Evolutionary conservation across 2,113 vertebrate species (phyloP).

Genomic region (Porphyrio hochstetteri): DNA sequence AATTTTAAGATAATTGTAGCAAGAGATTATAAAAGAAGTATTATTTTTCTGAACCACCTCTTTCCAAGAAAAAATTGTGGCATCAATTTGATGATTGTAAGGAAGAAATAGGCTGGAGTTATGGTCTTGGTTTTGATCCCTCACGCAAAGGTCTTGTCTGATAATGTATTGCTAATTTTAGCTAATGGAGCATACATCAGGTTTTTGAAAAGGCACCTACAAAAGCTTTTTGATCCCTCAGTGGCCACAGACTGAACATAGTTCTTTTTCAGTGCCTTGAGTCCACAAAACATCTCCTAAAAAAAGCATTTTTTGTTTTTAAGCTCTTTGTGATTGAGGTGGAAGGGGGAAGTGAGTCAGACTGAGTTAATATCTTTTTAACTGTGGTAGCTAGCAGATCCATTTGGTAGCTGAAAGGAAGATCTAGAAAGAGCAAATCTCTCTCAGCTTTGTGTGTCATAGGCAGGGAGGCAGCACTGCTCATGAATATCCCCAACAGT

Average conservation of each 20-base stretch:
- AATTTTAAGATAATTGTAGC: not conserved
- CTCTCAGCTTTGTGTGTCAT: not conserved
- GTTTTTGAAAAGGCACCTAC: not conserved
- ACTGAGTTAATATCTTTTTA: not conserved
- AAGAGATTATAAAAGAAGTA: not conserved
- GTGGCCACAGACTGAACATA: not conserved
- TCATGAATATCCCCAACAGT: rapidly evolving
- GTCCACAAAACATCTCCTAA: not conserved
- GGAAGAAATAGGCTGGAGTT: not conserved
- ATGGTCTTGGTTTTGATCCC: not conserved
- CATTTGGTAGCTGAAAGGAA: not conserved
- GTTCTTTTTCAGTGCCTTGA: not conserved
- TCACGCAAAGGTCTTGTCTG: not conserved
- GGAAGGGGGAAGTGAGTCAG: not conserved
- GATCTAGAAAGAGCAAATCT: not conserved
- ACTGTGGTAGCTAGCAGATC: not conserved
- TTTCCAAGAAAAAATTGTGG: not conserved
- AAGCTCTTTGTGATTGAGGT: not conserved
- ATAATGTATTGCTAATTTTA: not conserved
- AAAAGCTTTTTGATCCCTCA: not conserved
- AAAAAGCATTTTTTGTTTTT: not conserved
- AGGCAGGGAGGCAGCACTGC: not conserved
- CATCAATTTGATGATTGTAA: not conserved
- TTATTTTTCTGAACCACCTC: not conserved
- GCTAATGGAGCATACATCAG: not conserved